These are phyloP conservation scores for Bembecia ichneumoniformis DNA, from an alignment of 2,888 invertebrate species.

Conservation along the genomic window DNA sequence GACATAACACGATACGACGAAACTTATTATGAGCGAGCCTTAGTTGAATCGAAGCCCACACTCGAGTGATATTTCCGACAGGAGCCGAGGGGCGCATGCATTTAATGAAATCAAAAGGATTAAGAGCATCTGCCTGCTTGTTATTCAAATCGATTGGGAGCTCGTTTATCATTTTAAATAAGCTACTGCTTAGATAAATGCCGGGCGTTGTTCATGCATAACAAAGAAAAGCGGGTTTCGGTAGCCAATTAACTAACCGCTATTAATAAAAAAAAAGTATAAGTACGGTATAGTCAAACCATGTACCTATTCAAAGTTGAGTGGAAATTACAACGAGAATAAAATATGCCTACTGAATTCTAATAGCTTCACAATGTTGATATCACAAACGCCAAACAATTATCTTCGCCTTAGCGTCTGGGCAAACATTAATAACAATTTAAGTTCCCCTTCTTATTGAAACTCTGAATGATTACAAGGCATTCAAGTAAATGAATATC, in stretches of 20 bases:
- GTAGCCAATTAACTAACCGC: constrained; percentile 62
- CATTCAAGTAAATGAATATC: constrained; percentile 54
- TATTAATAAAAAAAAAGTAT: constrained; percentile 30
- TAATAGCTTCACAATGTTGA: not conserved
- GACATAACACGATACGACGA: constrained; percentile 29
- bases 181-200: constrained; percentile 70
- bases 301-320: not conserved
- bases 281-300: constrained; percentile 1
- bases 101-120: constrained; percentile 73
- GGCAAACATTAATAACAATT: constrained; percentile 38
- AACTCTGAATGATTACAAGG: constrained; percentile 46
- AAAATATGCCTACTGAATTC: not conserved
- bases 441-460: constrained; percentile 35
- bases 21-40: constrained; percentile 49
- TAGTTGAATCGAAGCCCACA: constrained; percentile 45
- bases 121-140: constrained; percentile 72
- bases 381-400: constrained; percentile 11
- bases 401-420: constrained; percentile 21
- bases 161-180: constrained; percentile 71
- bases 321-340: constrained; percentile 4
- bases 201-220: constrained; percentile 62
- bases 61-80: constrained; percentile 72
- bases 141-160: constrained; percentile 72
- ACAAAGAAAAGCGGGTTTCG: constrained; percentile 57
- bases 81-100: constrained; percentile 65